Percentiles rank a stretch among this genome's conserved stretches.
These are phyloP conservation scores for Porites lutea DNA, from an alignment of 64 coral and sea anemone species.

Conservation along the genomic window DNA sequence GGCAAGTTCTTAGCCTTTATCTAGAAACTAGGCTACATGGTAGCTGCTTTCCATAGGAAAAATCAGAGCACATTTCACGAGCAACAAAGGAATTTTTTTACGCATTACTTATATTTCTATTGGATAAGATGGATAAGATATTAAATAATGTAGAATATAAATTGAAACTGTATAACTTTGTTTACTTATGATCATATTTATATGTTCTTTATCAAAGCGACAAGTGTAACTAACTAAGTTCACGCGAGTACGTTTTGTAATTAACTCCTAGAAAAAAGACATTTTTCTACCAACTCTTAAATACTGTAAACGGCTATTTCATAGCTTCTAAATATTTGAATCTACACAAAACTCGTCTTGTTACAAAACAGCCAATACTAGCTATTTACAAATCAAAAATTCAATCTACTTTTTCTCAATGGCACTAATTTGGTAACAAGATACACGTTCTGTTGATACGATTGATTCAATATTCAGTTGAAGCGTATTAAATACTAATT, in stretches of 20 bases:
- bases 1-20: not conserved
- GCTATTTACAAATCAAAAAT: not conserved
- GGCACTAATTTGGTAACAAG: not conserved
- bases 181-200: not conserved
- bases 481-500: conserved; percentile 32
- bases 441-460: not conserved
- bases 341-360: not conserved
- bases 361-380: conserved; percentile 8
- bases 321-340: conserved; percentile 52
- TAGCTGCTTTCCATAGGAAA: conserved; percentile 9
- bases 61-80: not conserved
- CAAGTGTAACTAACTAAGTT: not conserved
- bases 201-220: too few species aligned
- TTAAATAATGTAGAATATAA: conserved; percentile 49
- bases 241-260: not conserved
- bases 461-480: not conserved
- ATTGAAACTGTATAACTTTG: not conserved
- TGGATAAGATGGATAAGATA: conserved; percentile 1
- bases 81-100: not conserved
- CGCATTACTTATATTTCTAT: not conserved
- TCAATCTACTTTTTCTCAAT: not conserved
- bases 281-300: conserved; percentile 7
- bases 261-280: not conserved
- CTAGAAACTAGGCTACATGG: too few species aligned
- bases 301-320: conserved; percentile 42